These are phyloP conservation scores for Dimorphilus gyrociliatus DNA, from an alignment of 2,888 invertebrate genomes.

Conservation along the genomic window DNA sequence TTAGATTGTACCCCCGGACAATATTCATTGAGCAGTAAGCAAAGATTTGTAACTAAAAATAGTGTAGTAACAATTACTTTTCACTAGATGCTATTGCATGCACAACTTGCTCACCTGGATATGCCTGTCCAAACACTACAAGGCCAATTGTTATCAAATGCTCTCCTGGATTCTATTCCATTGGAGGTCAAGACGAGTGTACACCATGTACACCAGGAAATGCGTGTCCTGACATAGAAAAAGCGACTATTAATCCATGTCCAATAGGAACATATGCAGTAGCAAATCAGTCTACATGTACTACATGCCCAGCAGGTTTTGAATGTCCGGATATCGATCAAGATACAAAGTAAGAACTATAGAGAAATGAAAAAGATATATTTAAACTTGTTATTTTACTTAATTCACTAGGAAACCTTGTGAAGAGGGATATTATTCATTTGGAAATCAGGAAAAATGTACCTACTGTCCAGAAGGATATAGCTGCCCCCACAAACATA, in stretches of 20 bases:
- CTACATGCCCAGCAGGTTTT: slow-evolving; percentile 21
- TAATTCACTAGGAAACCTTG: slow-evolving; percentile 16
- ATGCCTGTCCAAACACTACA: no score
- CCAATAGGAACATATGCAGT: slow-evolving; percentile 20
- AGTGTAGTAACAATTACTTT: background rate
- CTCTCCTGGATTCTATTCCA: slow-evolving; percentile 20
- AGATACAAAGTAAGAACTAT: slow-evolving; percentile 16
- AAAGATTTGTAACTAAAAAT: background rate
- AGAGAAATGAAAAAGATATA: background rate
- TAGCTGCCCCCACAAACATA: slow-evolving; percentile 16
- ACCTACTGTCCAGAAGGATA: slow-evolving; percentile 25
- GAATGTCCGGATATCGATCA: slow-evolving; percentile 19
- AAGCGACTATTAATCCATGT: slow-evolving; percentile 14
- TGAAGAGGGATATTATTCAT: slow-evolving; percentile 20
- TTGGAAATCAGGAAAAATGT: slow-evolving; percentile 20
- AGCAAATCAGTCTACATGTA: slow-evolving; percentile 23
- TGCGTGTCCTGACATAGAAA: slow-evolving; percentile 18
- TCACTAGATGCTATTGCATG: no score
- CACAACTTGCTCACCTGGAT: no score
- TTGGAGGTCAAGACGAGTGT: slow-evolving; percentile 12
- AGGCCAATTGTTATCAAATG: slow-evolving; percentile 14
- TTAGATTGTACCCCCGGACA: slow-evolving; percentile 18
- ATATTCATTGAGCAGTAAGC: slow-evolving; percentile 18
- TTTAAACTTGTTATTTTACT: slow-evolving; percentile 1
- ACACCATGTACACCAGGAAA: slow-evolving; percentile 21